Conservation (phyloP, 2,113 vertebrate species). For the Pluvianellus socialis region DNA sequence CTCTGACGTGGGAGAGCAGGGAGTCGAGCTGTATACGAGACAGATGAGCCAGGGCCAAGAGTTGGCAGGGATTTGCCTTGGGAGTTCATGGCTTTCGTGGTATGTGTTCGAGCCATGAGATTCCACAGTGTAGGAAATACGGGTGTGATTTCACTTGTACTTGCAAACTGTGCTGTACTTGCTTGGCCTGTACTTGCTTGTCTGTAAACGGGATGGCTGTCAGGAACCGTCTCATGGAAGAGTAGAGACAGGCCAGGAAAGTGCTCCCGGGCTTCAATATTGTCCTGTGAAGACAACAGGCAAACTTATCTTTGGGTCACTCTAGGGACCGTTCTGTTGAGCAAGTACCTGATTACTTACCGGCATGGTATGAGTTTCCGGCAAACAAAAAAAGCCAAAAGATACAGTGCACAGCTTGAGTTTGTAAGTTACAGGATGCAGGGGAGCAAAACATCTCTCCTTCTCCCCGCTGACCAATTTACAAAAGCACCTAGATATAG, state of each 20-base stretch:
- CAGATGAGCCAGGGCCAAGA: background rate
- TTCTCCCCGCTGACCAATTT: background rate
- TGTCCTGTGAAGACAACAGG: background rate
- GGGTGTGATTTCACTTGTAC: background rate
- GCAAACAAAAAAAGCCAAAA: background rate
- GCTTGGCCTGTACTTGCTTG: background rate
- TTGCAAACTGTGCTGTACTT: too few species aligned
- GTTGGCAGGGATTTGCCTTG: background rate
- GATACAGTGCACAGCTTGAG: background rate
- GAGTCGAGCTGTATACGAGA: background rate
- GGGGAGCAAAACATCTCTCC: background rate
- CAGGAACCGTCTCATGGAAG: background rate
- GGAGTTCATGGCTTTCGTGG: background rate
- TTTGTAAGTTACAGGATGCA: background rate
- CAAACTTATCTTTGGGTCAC: background rate
- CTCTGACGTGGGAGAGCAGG: background rate
- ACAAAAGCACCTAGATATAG: background rate
- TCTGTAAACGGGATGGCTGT: background rate
- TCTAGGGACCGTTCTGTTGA: background rate
- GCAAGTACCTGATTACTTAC: background rate
- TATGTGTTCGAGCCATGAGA: background rate
- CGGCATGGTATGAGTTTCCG: background rate
- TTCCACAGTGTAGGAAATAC: background rate
- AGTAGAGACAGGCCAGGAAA: background rate
- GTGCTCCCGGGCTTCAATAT: background rate